Percentiles rank a stretch among this genome's conserved stretches.
These are phyloP conservation scores for Hydrolagus affinis DNA, from an alignment of 2,113 vertebrate species.

Conservation along the genomic window DNA sequence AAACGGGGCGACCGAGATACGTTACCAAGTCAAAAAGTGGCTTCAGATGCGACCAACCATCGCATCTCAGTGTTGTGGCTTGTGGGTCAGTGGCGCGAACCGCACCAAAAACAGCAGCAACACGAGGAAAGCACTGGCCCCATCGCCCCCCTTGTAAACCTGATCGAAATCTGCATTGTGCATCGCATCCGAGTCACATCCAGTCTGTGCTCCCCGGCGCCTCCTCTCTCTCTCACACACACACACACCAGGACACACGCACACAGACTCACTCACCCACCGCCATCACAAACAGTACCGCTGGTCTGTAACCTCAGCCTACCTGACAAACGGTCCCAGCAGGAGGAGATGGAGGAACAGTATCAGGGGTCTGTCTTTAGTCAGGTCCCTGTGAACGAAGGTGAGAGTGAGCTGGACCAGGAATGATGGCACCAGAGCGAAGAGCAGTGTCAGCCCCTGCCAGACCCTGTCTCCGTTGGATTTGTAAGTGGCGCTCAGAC, in stretches of 20 bases:
- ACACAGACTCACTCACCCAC: too few species aligned
- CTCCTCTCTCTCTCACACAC: too few species aligned
- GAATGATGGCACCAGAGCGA: slow-evolving; percentile 78
- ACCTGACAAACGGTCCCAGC: slow-evolving; percentile 89
- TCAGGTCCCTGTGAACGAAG: slow-evolving; percentile 89
- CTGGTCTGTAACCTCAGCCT: slow-evolving; percentile 36
- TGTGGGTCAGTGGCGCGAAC: too few species aligned
- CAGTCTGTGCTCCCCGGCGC: too few species aligned
- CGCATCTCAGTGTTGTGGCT: too few species aligned
- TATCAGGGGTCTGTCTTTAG: slow-evolving; percentile 79
- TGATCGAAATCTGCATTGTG: not conserved
- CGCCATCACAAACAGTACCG: too few species aligned
- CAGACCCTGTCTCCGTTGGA: slow-evolving; percentile 80
- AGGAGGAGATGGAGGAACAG: slow-evolving; percentile 88
- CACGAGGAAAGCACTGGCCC: not conserved
- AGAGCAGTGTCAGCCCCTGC: slow-evolving; percentile 82
- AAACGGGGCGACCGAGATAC: not conserved
- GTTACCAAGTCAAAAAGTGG: not conserved
- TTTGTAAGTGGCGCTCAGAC: slow-evolving; percentile 79
- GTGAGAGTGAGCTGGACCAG: slow-evolving; percentile 88
- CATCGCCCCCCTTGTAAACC: not conserved
- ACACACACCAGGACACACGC: too few species aligned
- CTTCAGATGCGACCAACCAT: not conserved
- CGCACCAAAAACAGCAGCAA: not conserved
- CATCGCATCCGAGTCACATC: too few species aligned